Evolutionary conservation across 2,888 invertebrate genomes (phyloP).

Genomic region (Rotaria socialis): DNA sequence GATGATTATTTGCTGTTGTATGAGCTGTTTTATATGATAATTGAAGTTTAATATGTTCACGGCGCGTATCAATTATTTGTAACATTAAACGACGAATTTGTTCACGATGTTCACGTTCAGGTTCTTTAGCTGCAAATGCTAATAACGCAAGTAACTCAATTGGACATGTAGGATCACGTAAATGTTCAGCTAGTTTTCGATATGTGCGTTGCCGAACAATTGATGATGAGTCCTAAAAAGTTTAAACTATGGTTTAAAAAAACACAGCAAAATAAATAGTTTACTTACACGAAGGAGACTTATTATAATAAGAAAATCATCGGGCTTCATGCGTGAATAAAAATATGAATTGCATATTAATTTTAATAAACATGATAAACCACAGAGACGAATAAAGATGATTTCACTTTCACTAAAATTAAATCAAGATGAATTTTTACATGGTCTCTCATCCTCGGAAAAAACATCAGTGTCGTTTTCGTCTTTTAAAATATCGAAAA

Average conservation of each 20-base stretch:
- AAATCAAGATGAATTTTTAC: too few relatives aligned
- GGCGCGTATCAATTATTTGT: slow-evolving; percentile 7
- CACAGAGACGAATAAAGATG: neutral
- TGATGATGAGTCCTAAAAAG: neutral
- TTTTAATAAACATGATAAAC: slow-evolving; percentile 35
- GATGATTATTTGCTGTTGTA: neutral
- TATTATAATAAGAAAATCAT: slow-evolving; percentile 13
- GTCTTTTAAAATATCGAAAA: too few relatives aligned
- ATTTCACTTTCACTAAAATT: slow-evolving; percentile 1
- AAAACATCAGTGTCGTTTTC: too few relatives aligned
- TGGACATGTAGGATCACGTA: slow-evolving; percentile 11
- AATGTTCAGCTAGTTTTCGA: slow-evolving; percentile 30
- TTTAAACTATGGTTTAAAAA: neutral
- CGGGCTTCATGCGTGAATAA: slow-evolving; percentile 1
- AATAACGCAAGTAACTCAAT: slow-evolving; percentile 21
- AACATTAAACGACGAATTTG: slow-evolving; percentile 32
- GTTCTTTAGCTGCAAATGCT: slow-evolving; percentile 29
- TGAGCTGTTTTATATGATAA: slow-evolving; percentile 22
- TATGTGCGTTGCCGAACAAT: neutral
- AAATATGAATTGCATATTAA: slow-evolving; percentile 25
- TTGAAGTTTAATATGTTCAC: slow-evolving; percentile 33
- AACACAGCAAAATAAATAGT: neutral
- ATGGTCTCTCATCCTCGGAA: too few relatives aligned
- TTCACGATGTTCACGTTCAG: slow-evolving; percentile 33
- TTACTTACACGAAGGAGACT: slow-evolving; percentile 3